Evolutionary conservation across 2,888 invertebrate genomes (phyloP), one percentile per base, ranked within the genome.

Genomic region (Lypha dubia): DNA sequence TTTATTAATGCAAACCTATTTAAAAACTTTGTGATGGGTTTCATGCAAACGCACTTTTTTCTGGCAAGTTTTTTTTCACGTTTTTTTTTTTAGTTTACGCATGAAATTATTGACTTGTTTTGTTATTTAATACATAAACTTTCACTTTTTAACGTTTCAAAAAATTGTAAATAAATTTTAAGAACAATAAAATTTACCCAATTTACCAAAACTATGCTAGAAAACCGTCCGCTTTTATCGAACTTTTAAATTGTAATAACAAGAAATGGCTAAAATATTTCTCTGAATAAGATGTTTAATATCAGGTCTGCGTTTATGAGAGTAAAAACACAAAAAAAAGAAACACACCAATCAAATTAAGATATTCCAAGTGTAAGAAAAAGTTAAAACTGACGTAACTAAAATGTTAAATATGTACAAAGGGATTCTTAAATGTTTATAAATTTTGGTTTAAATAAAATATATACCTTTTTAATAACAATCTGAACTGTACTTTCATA

Each of bases 131-230:
- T 11, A 62, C 28, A 32, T 2, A 60, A 38, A 65, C 84, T 84
- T 84, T 84, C 84, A 81, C 84, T 56, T 62, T 68, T 74, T 68
- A n/a, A 28, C 49, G n/a, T 41, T 24, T 1, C 65, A 67, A 62
- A 73, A n/a, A 76, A 44, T 63, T 15, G 51, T 77, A 28, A 56
- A 46, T 63, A 32, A 58, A 79, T 74, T 74, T 49, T 79, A 49
- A 62, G 44, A 17, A 51, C 15, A 28, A 53, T 17, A 70, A 28
- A 44, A 38, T 60, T n/a, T n/a, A 1, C 70, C 35, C 7, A 32
- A 56, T 53, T 63, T 79, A 62, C 28, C 41, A 41, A 38, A 32
- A 15, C 15, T 32, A 35, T 8, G 20, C 20, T 28, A 20, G 20
- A 15, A 68, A 38, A 68, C 49, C 53, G 17, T 20, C 51, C 35